Base-by-base conservation (phyloP, 2,797 vertebrate genomes). In the Odontamblyopus lacepedii region DNA sequence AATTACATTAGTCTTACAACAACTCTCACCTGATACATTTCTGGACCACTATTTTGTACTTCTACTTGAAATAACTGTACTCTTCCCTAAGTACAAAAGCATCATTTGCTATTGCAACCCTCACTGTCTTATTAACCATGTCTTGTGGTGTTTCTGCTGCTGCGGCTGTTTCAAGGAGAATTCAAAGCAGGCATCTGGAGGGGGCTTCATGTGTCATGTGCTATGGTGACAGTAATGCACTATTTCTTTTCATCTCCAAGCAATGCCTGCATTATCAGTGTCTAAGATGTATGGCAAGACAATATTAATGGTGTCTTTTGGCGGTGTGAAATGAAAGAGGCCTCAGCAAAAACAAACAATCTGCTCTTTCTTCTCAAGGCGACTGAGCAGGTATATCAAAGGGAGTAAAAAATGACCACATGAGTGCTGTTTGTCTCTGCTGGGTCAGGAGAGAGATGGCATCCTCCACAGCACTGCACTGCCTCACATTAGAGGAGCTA, bases 191-290 rank as follows among this genome's bases (percentile, higher is more conserved):
- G 73, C 81, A 63, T 59, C 70, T 78, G 66, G 71, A 53, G 78
- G 87, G 73, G 74, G 90, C 83, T 83, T 83, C 89, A 88, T 92
- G 91, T 92, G 90, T 93, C 86, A 91, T 91, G 89, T 87, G 88
- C 88, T 85, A 80, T 75, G 85, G 82, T 88, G 92, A 93, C 89
- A 89, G 89, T 89, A 92, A 93, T 92, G 92, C 87, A 91, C 86
- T 86, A 88, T 88, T 91, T 92, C 89, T 92, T 92, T 93, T 93
- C 92, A 94, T 94, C 92, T 92, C 83, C 86, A 79, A 93, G 92
- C 91, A 86, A 91, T 88, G 92, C 88, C 91, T 89, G 89, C 92
- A 94, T 94, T 93, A 94, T 93, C 91, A 85, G 87, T 85, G 86
- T 91, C 83, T 93, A 89, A 92, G 89, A 93, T 87, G 88, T 91